phyloP scores from a whole-genome alignment of 2,888 invertebrate species.

The Drosophila meridiana region DNA sequence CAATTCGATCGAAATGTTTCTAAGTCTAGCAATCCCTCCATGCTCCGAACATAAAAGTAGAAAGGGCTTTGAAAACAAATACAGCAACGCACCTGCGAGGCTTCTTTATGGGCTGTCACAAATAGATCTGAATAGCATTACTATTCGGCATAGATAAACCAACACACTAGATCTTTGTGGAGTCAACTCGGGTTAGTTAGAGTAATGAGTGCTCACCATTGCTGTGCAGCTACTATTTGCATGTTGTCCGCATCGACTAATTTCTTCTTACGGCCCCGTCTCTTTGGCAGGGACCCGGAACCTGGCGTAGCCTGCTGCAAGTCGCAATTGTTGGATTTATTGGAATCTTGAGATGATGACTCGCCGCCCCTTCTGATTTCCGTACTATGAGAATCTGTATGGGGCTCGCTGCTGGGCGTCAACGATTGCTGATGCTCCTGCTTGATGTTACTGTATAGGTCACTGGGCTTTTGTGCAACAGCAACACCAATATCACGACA shows the following conservation, averaged over 20 bases:
- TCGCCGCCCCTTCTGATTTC: constrained; percentile 13
- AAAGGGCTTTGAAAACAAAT: too few species aligned
- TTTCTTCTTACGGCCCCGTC: constrained; percentile 95
- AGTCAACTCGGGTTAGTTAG: too few species aligned
- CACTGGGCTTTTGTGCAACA: constrained; percentile 24
- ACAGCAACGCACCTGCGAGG: too few species aligned
- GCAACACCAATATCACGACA: constrained; percentile 10
- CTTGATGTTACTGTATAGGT: constrained; percentile 31
- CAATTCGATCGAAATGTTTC: too few species aligned
- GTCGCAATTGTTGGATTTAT: constrained; percentile 16
- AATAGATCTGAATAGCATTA: too few species aligned
- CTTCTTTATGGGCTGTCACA: too few species aligned
- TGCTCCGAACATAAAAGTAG: too few species aligned
- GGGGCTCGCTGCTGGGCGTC: constrained; percentile 12
- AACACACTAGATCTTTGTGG: too few species aligned
- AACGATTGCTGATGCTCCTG: constrained; percentile 41
- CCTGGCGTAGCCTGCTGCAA: not conserved
- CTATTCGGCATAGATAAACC: too few species aligned
- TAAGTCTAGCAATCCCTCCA: too few species aligned
- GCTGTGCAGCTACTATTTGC: constrained; percentile 31
- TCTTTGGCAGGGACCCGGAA: constrained; percentile 87
- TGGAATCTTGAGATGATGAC: constrained; percentile 21
- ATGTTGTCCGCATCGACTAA: constrained; percentile 74
- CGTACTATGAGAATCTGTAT: constrained; percentile 14
- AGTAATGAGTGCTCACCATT: constrained; percentile 38